Conservation (phyloP, 2,113 vertebrate genomes). For the Cynocephalus volans region DNA sequence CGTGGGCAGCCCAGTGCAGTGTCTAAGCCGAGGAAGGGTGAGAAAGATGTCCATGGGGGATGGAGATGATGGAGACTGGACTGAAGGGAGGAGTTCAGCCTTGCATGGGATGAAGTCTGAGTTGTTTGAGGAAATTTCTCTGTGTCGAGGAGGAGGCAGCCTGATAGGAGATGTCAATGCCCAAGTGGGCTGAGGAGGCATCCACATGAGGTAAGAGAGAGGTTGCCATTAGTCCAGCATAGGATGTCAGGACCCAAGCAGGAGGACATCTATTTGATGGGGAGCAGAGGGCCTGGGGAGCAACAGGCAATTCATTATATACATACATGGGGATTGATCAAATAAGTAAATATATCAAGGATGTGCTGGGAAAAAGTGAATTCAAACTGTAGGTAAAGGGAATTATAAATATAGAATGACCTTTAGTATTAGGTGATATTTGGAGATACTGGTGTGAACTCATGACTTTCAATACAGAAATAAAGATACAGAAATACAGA, state of each 20-base stretch:
- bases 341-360: slow-evolving; percentile 21
- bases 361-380: slow-evolving; percentile 2
- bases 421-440: background rate
- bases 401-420: slow-evolving; percentile 5
- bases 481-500: slow-evolving; percentile 1
- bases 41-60: background rate
- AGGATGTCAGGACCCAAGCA: background rate
- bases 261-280: background rate
- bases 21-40: background rate
- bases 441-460: background rate
- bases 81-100: background rate
- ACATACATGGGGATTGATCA: background rate
- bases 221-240: background rate
- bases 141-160: background rate
- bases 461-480: background rate
- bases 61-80: background rate
- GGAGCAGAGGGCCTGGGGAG: background rate
- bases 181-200: background rate
- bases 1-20: background rate
- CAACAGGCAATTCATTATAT: slow-evolving; percentile 27
- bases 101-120: background rate
- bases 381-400: background rate
- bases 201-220: background rate
- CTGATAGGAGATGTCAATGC: background rate
- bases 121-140: background rate